Evolutionary conservation across 2,113 vertebrate genomes (phyloP).

Genomic region (Asarcornis scutulata): DNA sequence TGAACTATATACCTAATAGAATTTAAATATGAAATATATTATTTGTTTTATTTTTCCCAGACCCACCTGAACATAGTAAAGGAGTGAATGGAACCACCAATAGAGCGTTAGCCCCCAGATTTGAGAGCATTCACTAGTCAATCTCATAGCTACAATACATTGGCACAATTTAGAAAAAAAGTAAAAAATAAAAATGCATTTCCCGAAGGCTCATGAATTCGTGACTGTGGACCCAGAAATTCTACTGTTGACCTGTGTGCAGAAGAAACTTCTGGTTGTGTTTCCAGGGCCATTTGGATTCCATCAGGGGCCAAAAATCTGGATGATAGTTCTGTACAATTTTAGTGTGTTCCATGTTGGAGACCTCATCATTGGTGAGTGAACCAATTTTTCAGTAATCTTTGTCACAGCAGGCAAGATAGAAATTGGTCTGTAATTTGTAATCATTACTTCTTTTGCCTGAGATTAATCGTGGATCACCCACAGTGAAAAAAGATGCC

Average conservation of each 20-base stretch:
- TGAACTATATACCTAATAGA: neutral
- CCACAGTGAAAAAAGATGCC: slow-evolving; percentile 57
- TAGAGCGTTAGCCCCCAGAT: neutral
- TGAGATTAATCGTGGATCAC: slow-evolving; percentile 69
- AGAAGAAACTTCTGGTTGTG: neutral
- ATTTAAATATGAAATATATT: neutral
- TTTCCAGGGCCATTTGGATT: slow-evolving; percentile 52
- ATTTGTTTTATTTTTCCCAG: neutral
- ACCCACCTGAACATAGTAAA: neutral
- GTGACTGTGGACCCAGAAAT: neutral
- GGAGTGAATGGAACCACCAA: neutral
- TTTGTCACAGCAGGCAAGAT: slow-evolving; percentile 66
- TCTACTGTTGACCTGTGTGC: neutral
- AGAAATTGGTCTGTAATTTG: slow-evolving; percentile 72
- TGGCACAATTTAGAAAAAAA: neutral
- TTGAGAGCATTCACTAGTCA: neutral
- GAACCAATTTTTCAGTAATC: slow-evolving; percentile 72
- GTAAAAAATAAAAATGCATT: neutral
- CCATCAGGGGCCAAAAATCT: slow-evolving; percentile 56
- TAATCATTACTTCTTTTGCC: slow-evolving; percentile 70
- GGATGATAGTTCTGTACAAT: slow-evolving; percentile 41
- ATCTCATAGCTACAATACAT: neutral
- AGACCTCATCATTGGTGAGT: slow-evolving; percentile 48
- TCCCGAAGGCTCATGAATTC: neutral
- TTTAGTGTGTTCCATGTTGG: slow-evolving; percentile 44